phyloP scores from a whole-genome alignment of 30 jellyfish, hydroid and myxozoan genomes.

The Hydra vulgaris region DNA sequence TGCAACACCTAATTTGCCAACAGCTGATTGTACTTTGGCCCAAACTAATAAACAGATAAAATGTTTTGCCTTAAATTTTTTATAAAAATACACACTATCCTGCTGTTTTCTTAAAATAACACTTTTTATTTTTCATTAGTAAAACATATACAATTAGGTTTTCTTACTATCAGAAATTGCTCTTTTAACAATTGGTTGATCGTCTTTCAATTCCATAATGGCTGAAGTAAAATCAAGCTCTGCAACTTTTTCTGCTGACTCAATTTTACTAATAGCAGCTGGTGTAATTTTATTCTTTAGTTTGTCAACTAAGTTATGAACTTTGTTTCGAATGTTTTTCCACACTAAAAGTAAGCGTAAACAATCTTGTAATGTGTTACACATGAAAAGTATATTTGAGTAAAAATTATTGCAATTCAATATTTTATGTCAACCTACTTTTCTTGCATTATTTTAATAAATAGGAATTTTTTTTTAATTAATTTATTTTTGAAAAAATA shows the following conservation, averaged over 20 bases:
- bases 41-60: constrained; percentile 13
- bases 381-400: neutral
- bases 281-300: constrained; percentile 8
- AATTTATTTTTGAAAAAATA: too few species aligned
- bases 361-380: neutral
- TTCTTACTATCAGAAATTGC: neutral
- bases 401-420: too few species aligned
- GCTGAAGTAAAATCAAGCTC: constrained; percentile 1
- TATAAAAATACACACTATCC: neutral
- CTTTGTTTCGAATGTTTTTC: neutral
- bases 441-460: too few species aligned
- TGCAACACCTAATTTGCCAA: constrained; percentile 5
- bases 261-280: neutral
- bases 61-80: neutral
- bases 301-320: neutral
- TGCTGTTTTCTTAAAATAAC: neutral
- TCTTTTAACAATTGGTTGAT: constrained; percentile 11
- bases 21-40: constrained; percentile 12
- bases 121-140: too few species aligned
- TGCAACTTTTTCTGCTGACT: neutral
- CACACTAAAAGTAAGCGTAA: neutral
- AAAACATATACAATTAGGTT: neutral
- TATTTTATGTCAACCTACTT: too few species aligned
- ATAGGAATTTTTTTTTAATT: too few species aligned
- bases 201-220: constrained; percentile 2